Conservation (phyloP, 1,140 invertebrate genomes). For the Psix sp. region DNA sequence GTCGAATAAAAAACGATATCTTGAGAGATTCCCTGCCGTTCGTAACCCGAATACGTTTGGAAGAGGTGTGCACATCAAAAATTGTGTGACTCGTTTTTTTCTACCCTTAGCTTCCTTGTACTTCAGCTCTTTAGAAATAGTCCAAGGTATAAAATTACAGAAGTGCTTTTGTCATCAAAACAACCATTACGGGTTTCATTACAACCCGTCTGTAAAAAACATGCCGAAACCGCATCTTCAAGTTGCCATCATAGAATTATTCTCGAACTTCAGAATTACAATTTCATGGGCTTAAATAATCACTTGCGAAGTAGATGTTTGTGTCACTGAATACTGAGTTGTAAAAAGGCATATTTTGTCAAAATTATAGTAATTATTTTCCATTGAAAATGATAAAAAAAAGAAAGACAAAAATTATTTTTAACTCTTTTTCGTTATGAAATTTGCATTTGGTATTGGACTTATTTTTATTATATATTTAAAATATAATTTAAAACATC, state of each 20-base stretch:
- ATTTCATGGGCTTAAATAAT: neutral
- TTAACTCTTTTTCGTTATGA: no score
- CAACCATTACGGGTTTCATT: conserved; percentile 23
- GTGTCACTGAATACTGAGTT: neutral
- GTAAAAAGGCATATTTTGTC: no score
- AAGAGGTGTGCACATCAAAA: conserved; percentile 32
- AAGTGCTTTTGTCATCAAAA: conserved; percentile 47
- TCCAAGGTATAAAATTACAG: conserved; percentile 36
- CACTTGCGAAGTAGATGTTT: no score
- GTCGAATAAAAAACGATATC: conserved; percentile 12
- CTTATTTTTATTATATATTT: no score
- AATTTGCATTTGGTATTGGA: no score
- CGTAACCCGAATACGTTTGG: conserved; percentile 43
- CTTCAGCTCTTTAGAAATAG: conserved; percentile 31
- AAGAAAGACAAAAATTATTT: no score
- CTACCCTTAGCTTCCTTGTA: conserved; percentile 30
- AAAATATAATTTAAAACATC: no score
- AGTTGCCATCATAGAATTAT: conserved; percentile 27
- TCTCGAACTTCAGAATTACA: conserved; percentile 1
- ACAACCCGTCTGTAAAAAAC: conserved; percentile 22
- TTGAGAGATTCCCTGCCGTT: conserved; percentile 22
- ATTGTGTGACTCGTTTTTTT: conserved; percentile 45
- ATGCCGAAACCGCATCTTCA: conserved; percentile 27
- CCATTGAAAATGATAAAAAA: no score
- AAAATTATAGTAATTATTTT: no score